Evolutionary conservation across 2,888 invertebrate species (phyloP), one percentile per base, ranked within the genome.

Genomic region (Polietes domitor): DNA sequence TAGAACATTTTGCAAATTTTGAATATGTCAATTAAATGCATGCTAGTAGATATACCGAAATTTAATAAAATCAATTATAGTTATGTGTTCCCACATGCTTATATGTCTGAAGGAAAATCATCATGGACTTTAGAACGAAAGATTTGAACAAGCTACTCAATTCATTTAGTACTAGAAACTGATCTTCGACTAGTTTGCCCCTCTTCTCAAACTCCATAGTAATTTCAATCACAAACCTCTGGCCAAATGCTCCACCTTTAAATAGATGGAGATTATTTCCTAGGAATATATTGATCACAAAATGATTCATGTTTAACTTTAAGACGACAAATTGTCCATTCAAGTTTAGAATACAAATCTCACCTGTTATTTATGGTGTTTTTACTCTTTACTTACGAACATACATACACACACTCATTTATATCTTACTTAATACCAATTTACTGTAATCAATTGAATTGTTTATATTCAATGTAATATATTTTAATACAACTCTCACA

Each of bases 261-360:
- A 58, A 71, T 15, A 43, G 61, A 26, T 41, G 41, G 43, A 61
- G 58, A 71, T 61, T 58, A 37, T 61, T 55, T 74, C 32, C 50
- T 28, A 47, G 37, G 37, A 50, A 65, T 43, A 24, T 17, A 28
- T 32, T 55, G 17, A 37, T 53, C 43, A 7, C 19, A 75, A 17
- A 78, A 76, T 78, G 81, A 84, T 78, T 81, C 84, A 81, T 78
- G 32, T 75, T 68, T 43, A 28, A 37, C 43, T 10, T 3, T 15
- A 84, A 74, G 43, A 78, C 80, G 81, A 84, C 81, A 84, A 78
- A 84, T 84, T 81, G 78, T 70, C 80, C 28, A 19, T 53, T 21
- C 26, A 12, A 61, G 61, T 61, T n/a, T 28, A 55, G 28, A 2
- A 24, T 28, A 28, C 15, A n/a, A 21, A 26, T 58, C 17, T 65